Base-by-base conservation (phyloP, 2,888 invertebrate genomes). In the Galeopsomyia nigrocyanea region DNA sequence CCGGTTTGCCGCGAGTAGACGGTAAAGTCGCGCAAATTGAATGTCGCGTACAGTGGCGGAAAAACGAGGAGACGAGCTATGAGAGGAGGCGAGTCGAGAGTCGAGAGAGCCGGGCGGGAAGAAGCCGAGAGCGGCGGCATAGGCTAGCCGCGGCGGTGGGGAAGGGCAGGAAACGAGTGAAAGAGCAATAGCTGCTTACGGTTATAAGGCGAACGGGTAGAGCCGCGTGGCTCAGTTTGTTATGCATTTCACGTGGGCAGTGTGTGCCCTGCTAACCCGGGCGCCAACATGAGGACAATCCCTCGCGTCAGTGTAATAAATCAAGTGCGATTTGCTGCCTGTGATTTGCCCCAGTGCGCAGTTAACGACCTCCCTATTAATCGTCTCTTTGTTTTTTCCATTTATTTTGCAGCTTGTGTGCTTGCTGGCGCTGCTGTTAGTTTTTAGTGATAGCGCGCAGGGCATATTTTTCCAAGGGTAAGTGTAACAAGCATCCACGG, bases 151-250 rank as follows among this genome's bases (percentile, higher is more conserved):
- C 22, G 17, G 60, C 10, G 31, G 46, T 49, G 31, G 61, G 50
- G 31, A 60, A 57, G 47, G 53, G 21, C 26, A 65, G 53, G 55
- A 16, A 39, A 53, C 26, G 39, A 31, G 50, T 49, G 60, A 22
- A 50, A 60, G 49, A 64, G 55, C 10, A 46, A n/a, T n/a, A 47
- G 58, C 60, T 13, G n/a, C 62, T 22, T 46, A 73, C 75, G 75
- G 78, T 81, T 83, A 83, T 83, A 83, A 83, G 79, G 78, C 64
- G 79, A 79, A 79, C 77, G 78, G 74, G 77, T 76, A 76, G 75
- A 74, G 68, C 71, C 61, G 74, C 73, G 68, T 75, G 78, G 78
- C 81, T 81, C 82, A 83, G 83, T 80, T 78, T 77, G 79, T 82
- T 81, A 81, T 81, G 81, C 77, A 79, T 80, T 79, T 78, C 78